Conservation (phyloP, 1,140 invertebrate species). For the Cherax quadricarinatus region DNA sequence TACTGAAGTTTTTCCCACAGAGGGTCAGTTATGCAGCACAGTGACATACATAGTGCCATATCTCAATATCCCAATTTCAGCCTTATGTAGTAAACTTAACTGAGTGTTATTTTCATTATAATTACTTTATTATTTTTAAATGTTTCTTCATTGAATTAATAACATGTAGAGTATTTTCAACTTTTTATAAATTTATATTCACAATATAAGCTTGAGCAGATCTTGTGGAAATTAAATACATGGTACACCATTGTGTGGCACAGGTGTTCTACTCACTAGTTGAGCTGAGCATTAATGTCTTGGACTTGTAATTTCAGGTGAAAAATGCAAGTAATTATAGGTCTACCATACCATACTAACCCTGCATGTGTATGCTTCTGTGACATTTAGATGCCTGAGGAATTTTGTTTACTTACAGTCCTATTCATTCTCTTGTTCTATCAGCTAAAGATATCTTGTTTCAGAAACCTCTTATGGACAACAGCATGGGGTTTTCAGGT, state of each 20-base stretch:
- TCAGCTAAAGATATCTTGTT: background rate
- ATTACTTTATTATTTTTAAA: too few species aligned
- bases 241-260: constrained; percentile 13
- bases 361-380: constrained; percentile 52
- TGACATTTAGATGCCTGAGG: background rate
- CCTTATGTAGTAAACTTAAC: background rate
- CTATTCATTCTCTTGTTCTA: background rate
- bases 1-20: constrained; percentile 50
- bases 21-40: constrained; percentile 61
- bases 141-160: too few species aligned
- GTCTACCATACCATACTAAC: constrained; percentile 53
- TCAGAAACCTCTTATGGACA: constrained; percentile 23
- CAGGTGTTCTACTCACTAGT: constrained; percentile 43
- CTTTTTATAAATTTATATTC: background rate
- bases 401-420: background rate
- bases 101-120: too few species aligned
- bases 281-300: constrained; percentile 45
- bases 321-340: constrained; percentile 17
- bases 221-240: background rate
- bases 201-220: background rate
- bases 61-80: background rate
- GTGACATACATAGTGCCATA: constrained; percentile 35
- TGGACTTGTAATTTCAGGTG: constrained; percentile 57
- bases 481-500: constrained; percentile 42
- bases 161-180: background rate